Conservation (phyloP, 2,113 vertebrate genomes). For the Suncus etruscus region DNA sequence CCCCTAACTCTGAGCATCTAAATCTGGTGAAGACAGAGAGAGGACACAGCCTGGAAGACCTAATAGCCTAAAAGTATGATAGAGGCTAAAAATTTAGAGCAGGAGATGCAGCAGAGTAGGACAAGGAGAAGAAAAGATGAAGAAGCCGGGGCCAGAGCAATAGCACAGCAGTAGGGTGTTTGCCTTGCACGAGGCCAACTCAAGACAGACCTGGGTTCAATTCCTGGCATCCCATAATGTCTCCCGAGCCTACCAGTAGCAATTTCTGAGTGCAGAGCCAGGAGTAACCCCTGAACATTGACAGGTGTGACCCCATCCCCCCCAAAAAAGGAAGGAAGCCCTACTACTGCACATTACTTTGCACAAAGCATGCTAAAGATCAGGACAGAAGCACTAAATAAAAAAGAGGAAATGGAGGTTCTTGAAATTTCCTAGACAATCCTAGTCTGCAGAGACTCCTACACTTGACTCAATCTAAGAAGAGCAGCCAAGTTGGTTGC, state of each 20-base stretch:
- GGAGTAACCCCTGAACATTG: no score
- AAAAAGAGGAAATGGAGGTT: background rate
- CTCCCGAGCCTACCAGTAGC: no score
- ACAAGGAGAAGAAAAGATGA: background rate
- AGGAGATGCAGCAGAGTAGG: background rate
- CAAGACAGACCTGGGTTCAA: no score
- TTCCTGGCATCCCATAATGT: no score
- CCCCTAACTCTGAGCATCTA: background rate
- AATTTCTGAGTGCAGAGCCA: no score
- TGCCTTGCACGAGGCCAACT: no score
- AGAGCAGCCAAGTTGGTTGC: accelerated
- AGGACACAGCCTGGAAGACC: background rate
- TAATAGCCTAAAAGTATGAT: background rate
- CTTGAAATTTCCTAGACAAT: background rate
- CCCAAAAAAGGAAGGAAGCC: background rate
- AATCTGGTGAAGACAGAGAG: accelerated
- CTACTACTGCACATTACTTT: background rate
- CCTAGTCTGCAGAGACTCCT: background rate
- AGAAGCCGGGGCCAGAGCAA: no score
- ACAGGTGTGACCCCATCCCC: no score
- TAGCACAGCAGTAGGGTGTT: no score
- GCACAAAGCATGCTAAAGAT: background rate
- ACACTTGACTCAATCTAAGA: background rate
- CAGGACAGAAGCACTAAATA: background rate
- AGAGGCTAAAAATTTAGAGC: background rate